phyloP scores from a whole-genome alignment of 2,888 invertebrate species.

The Petrolisthes cinctipes region DNA sequence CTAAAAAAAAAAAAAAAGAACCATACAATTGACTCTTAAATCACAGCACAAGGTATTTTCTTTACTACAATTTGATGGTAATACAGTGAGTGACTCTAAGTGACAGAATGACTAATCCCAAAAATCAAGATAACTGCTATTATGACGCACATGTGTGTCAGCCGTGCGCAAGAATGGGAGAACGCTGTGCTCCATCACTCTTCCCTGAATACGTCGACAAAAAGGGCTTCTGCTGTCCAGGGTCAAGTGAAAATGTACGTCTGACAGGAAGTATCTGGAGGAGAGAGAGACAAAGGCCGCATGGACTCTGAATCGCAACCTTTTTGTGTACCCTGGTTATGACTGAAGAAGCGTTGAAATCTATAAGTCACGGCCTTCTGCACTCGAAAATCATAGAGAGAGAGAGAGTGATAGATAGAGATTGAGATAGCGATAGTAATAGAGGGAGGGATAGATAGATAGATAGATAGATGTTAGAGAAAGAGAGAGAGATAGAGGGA shows the following conservation, averaged over 20 bases:
- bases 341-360: conserved; percentile 25
- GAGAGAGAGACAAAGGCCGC: background rate
- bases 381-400: background rate
- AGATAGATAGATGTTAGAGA: conserved; percentile 8
- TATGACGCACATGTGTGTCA: no score
- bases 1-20: no score
- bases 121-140: no score
- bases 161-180: no score
- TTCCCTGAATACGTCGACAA: no score
- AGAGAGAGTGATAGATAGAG: background rate
- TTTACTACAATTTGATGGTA: no score
- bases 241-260: background rate
- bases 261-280: background rate
- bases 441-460: background rate
- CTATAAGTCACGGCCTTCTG: conserved; percentile 27
- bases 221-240: background rate
- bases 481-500: conserved; percentile 11
- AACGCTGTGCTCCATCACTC: no score
- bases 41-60: no score
- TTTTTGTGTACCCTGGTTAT: background rate
- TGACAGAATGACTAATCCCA: no score
- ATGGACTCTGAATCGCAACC: background rate
- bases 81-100: no score
- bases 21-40: no score
- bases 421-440: background rate